phyloP scores from a whole-genome alignment of 2,797 vertebrate species.

The Holocentrus rufus region DNA sequence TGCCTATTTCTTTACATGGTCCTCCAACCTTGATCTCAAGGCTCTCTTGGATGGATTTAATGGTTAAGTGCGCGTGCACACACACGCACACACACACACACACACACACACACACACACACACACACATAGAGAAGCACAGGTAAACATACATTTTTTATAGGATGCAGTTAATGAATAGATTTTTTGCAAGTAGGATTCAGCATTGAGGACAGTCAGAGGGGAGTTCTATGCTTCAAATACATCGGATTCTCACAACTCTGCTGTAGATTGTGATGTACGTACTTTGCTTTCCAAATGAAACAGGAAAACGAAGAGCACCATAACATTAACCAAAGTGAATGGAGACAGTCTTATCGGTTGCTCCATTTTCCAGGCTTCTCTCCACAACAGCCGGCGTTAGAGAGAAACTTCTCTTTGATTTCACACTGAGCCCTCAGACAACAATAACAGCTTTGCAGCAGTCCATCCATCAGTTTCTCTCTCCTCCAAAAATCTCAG shows the following conservation, averaged over 20 bases:
- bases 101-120: no score
- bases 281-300: constrained; percentile 9
- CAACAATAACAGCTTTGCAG: constrained; percentile 53
- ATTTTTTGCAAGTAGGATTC: no score
- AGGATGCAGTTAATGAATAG: no score
- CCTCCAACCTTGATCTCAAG: no score
- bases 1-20: no score
- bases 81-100: no score
- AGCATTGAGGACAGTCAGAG: no score
- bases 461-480: constrained; percentile 46
- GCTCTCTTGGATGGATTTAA: no score
- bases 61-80: no score
- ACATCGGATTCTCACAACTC: constrained; percentile 8
- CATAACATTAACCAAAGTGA: constrained; percentile 32
- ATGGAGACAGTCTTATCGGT: constrained; percentile 27
- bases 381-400: constrained; percentile 50
- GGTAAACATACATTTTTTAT: no score
- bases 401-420: constrained; percentile 57
- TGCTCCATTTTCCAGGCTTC: constrained; percentile 56
- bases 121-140: no score
- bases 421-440: constrained; percentile 57
- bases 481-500: constrained; percentile 40
- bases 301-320: constrained; percentile 5
- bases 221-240: no score
- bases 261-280: background rate